A percentile compares a stretch with the other conserved stretches of the same genome.
phyloP scores from a whole-genome alignment of 2,797 vertebrate genomes.

The Hoplostethus mediterraneus region DNA sequence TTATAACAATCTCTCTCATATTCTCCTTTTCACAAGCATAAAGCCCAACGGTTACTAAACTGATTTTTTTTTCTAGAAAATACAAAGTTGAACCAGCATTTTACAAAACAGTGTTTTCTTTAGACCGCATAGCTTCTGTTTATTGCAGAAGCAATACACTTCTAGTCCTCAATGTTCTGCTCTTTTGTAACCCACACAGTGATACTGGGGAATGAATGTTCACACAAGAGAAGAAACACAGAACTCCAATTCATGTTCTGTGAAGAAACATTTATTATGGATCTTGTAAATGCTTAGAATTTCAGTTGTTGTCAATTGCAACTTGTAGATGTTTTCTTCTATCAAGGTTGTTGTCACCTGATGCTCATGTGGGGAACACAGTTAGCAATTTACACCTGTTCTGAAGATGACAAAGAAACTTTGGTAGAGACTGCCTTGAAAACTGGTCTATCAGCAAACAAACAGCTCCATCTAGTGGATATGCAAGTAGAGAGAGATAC shows the following conservation, averaged over 20 bases:
- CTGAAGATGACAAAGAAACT: conserved; percentile 3
- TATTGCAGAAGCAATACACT: background rate
- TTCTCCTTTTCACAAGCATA: conserved; percentile 13
- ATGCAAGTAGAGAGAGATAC: conserved; percentile 5
- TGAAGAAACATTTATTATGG: conserved; percentile 41
- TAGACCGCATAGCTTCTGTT: background rate
- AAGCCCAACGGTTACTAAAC: conserved; percentile 25
- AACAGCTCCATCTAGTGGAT: conserved; percentile 72
- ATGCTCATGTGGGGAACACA: background rate
- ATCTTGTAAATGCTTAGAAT: background rate
- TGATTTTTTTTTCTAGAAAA: background rate
- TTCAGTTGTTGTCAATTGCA: conserved; percentile 5
- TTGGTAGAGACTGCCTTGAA: background rate
- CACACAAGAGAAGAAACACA: conserved; percentile 17
- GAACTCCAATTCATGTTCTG: conserved; percentile 3
- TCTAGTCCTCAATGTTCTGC: conserved; percentile 9
- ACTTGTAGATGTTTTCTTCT: background rate
- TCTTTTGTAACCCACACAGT: background rate
- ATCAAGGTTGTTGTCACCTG: background rate
- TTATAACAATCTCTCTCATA: background rate
- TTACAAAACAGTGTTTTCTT: background rate
- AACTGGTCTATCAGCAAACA: background rate
- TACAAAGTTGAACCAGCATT: background rate
- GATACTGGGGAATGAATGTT: conserved; percentile 1
- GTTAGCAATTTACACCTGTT: conserved; percentile 44